A percentile compares a stretch with the other conserved stretches of the same genome.
Conservation (phyloP, 2,888 invertebrate species). For the Andrena flavipes region DNA sequence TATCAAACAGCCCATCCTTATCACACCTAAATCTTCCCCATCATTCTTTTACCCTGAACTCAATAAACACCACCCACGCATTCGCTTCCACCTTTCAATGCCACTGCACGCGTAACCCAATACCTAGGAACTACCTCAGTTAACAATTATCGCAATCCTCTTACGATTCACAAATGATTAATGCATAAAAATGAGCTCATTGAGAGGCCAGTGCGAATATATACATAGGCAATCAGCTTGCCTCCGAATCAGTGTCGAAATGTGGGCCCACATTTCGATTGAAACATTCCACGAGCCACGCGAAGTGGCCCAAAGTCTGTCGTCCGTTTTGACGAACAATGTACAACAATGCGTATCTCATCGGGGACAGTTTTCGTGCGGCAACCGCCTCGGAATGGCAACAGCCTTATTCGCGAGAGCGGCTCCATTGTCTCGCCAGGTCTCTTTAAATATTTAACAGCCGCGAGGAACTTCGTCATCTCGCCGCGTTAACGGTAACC, state of each 20-base stretch:
- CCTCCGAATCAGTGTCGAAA: background rate
- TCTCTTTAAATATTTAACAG: slow-evolving; percentile 84
- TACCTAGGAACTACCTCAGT: background rate
- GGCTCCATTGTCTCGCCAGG: slow-evolving; percentile 77
- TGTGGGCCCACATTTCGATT: background rate
- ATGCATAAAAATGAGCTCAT: background rate
- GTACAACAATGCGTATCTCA: slow-evolving; percentile 34
- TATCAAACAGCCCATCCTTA: too few species aligned
- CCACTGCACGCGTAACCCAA: background rate
- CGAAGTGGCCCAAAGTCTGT: slow-evolving; percentile 39
- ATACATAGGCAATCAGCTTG: background rate
- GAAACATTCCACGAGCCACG: background rate
- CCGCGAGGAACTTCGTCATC: slow-evolving; percentile 69
- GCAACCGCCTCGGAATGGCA: slow-evolving; percentile 49
- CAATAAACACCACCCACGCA: background rate
- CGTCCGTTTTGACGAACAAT: slow-evolving; percentile 27
- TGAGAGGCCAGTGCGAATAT: background rate
- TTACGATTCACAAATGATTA: background rate
- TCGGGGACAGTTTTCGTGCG: slow-evolving; percentile 34
- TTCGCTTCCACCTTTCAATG: background rate
- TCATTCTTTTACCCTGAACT: background rate
- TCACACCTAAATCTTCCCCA: too few species aligned
- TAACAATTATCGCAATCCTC: background rate
- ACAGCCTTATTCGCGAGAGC: slow-evolving; percentile 68
- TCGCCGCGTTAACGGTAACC: slow-evolving; percentile 73